phyloP scores from a whole-genome alignment of 2,797 vertebrate genomes.

The Sternotherus odoratus region DNA sequence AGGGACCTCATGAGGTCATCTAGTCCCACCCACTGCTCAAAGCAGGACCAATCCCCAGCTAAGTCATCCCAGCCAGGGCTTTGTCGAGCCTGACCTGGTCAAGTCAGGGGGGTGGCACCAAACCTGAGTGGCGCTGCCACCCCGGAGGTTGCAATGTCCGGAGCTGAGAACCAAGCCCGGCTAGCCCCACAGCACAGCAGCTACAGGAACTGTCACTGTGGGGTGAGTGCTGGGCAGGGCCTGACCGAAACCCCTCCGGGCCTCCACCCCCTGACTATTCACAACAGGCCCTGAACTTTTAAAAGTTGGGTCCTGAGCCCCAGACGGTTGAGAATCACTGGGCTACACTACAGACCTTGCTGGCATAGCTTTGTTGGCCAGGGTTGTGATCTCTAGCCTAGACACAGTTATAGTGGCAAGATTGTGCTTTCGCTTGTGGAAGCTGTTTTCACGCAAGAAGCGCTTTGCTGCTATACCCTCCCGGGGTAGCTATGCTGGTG shows the following conservation, averaged over 20 bases:
- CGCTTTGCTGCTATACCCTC: neutral
- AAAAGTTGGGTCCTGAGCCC: neutral
- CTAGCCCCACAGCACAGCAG: neutral
- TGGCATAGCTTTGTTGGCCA: neutral
- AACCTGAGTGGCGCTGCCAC: neutral
- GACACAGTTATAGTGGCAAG: neutral
- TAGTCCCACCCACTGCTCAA: no score
- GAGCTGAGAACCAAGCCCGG: neutral
- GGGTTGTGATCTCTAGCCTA: neutral
- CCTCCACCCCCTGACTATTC: no score
- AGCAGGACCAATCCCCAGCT: no score
- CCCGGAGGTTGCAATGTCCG: neutral
- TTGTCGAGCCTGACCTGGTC: neutral
- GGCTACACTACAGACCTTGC: neutral
- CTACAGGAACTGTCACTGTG: neutral
- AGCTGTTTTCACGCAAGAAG: neutral
- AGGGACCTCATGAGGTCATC: no score
- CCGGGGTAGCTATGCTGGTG: neutral
- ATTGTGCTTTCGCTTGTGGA: neutral
- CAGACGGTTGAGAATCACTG: neutral
- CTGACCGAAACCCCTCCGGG: neutral
- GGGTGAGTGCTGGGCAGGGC: neutral
- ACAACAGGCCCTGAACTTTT: neutral
- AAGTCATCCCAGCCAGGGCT: no score
- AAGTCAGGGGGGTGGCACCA: neutral